Percentiles rank a stretch among this genome's conserved stretches.
phyloP scores from a whole-genome alignment of 2,113 vertebrate species.

The Osmerus eperlanus region DNA sequence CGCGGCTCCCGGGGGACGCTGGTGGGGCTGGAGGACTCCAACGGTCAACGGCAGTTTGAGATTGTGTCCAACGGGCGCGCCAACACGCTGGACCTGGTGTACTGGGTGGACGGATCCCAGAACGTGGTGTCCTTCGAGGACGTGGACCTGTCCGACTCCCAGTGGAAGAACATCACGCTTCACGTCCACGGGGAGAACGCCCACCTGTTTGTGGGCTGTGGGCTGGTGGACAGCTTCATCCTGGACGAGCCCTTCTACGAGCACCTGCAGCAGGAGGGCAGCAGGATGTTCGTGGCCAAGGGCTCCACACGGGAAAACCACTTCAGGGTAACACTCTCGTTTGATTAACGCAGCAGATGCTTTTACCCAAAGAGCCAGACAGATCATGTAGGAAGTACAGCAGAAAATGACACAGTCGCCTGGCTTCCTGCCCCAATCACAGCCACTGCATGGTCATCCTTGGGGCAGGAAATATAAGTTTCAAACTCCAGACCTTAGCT shows the following conservation, averaged over 20 bases:
- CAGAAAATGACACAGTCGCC: no score
- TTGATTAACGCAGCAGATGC: background rate
- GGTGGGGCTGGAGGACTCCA: slow-evolving; percentile 79
- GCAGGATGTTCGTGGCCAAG: slow-evolving; percentile 86
- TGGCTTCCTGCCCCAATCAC: no score
- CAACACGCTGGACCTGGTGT: slow-evolving; percentile 91
- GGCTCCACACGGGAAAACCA: slow-evolving; percentile 87
- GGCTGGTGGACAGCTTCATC: slow-evolving; percentile 87
- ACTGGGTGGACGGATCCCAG: slow-evolving; percentile 82
- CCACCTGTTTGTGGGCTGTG: slow-evolving; percentile 88
- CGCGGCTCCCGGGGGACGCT: slow-evolving; percentile 84
- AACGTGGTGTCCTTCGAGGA: slow-evolving; percentile 89
- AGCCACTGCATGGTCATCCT: no score
- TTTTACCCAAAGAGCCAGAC: no score
- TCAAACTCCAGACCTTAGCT: no score
- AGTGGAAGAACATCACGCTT: slow-evolving; percentile 94
- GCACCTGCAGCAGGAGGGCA: slow-evolving; percentile 76
- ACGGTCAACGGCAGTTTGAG: slow-evolving; percentile 84
- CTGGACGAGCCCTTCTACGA: slow-evolving; percentile 95
- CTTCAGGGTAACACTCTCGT: slow-evolving; percentile 82
- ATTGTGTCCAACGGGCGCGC: slow-evolving; percentile 88
- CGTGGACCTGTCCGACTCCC: slow-evolving; percentile 89
- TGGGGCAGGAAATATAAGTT: no score
- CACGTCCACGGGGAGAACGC: slow-evolving; percentile 87
- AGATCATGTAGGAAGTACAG: no score